Base-by-base conservation (phyloP, 2,113 vertebrate genomes). In the Pomatostomus ruficeps region DNA sequence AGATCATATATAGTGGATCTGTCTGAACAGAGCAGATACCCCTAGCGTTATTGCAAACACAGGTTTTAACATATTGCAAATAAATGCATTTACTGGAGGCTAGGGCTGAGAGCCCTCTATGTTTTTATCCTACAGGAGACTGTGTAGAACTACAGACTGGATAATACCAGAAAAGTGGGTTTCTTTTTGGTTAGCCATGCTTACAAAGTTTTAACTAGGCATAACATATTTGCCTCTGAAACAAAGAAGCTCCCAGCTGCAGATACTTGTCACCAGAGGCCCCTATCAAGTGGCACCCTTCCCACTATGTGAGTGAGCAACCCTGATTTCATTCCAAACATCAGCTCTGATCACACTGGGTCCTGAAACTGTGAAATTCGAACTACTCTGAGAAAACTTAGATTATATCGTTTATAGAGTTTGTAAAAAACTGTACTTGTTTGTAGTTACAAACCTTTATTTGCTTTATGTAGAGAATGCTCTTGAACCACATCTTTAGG, bases 321-420 rank as follows among this genome's bases (percentile, higher is more conserved):
- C 24, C 17, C 33, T 0, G 0, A 11, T 48, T 79, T 76, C 36
- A 19, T 43, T 91, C 7, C 36, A 49, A 38, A 33, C 0, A 3
- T 58, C 84, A 51, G 28, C 28, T 78, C 58, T 81, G 36, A 43
- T 62, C 55, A 73, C 48, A 23, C 11, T 16, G 26, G 10, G 4
- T 31, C 82, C 46, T 72, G 63, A 91, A 89, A 61, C 2, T 5
- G 29, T 19, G 52, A 54, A 18, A 67, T 85, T 61, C 42, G 14
- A 61, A 85, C 38, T 24, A 28, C 24, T 25, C 26, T 29, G 20
- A 90, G 61, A 74, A 62, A 66, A 35, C 1, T 35, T 65, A 48
- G 24, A 31, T 38, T 72, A 76, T 45, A 31, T 8, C 12, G 6
- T 42, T 72, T 25, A 42, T 17, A 82, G 40, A 21, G 59, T 31